Percentiles rank a stretch among this genome's conserved stretches.
Evolutionary conservation across 2,113 vertebrate species (phyloP).

Genomic region (Oceanodroma tethys): DNA sequence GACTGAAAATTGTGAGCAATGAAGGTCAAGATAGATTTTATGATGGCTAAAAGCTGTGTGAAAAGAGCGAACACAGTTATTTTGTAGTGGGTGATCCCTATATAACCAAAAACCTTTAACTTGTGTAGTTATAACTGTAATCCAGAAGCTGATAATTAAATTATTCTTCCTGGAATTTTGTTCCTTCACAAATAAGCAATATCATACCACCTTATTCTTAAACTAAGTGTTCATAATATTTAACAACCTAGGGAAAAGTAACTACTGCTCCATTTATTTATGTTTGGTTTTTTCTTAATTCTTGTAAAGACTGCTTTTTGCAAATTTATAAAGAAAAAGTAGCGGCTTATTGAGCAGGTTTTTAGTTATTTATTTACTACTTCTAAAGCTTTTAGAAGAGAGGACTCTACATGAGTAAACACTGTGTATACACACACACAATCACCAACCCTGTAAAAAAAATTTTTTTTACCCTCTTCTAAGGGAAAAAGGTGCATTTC

Average conservation of each 20-base stretch:
- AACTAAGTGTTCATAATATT: not conserved
- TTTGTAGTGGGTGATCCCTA: not conserved
- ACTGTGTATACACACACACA: not conserved
- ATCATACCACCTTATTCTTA: not conserved
- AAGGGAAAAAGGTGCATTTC: not conserved
- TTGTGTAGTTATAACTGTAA: not conserved
- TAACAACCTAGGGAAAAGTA: not conserved
- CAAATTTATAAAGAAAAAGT: not conserved
- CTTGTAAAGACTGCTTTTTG: not conserved
- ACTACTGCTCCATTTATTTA: not conserved
- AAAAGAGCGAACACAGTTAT: not conserved
- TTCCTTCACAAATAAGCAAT: not conserved
- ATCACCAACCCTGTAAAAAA: not conserved
- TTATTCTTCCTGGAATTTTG: not conserved
- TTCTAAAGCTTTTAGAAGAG: not conserved
- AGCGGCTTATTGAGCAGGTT: not conserved
- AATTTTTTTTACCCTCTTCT: fast-evolving
- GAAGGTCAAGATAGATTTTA: not conserved
- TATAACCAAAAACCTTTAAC: not conserved
- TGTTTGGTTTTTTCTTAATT: not conserved
- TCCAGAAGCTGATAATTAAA: not conserved
- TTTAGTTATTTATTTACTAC: not conserved
- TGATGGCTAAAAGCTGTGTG: not conserved
- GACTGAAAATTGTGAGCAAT: not conserved
- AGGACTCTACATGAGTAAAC: not conserved